These are phyloP conservation scores for Emys orbicularis DNA, from an alignment of 2,797 vertebrate species.

Conservation along the genomic window DNA sequence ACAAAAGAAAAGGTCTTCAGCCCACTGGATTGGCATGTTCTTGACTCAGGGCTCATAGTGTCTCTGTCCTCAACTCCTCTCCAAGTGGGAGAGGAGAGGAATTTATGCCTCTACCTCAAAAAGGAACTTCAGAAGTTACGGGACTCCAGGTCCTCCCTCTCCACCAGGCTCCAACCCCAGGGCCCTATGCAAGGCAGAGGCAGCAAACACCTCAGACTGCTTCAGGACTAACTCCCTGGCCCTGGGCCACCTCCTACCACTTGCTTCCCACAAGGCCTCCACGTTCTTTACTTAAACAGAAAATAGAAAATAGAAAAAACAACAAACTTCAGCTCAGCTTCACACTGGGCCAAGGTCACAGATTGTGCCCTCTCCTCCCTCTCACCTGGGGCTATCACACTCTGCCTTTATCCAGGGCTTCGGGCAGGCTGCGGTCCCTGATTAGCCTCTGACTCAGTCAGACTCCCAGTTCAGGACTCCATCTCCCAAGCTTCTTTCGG, in stretches of 20 bases:
- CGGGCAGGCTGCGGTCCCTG: background rate
- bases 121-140: background rate
- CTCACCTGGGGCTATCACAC: background rate
- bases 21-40: background rate
- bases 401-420: background rate
- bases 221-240: too few relatives aligned
- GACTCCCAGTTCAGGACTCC: background rate
- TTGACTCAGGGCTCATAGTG: background rate
- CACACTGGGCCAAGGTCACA: background rate
- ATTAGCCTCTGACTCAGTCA: background rate
- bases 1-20: background rate
- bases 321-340: background rate
- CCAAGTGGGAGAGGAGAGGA: background rate
- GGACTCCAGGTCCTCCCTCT: background rate
- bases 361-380: fast-evolving
- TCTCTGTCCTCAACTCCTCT: background rate
- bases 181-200: too few relatives aligned
- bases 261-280: background rate
- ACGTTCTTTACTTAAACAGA: background rate
- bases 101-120: background rate
- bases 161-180: background rate
- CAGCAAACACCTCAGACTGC: too few relatives aligned
- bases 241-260: background rate
- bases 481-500: background rate
- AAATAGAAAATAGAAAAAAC: background rate